Base-by-base conservation (phyloP, 2,113 vertebrate genomes). In the Pangasianodon gigas region DNA sequence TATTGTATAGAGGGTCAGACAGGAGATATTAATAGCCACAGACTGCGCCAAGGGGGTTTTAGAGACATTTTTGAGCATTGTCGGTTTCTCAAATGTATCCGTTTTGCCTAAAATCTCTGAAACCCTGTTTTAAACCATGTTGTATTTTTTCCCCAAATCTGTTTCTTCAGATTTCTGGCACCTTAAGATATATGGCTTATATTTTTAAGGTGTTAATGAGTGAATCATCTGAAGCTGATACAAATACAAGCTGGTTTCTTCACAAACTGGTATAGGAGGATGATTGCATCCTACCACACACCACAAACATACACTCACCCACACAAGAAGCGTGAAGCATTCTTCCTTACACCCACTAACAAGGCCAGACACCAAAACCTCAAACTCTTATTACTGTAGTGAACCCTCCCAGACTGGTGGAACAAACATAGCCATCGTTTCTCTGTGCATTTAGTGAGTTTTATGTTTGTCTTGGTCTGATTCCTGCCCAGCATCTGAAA, bases 11-110 rank as follows among this genome's bases (percentile, higher is more conserved):
- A 92, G 89, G 87, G 86, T 84, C 67, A 88, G 90, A 90, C n/a
- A 48, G 79, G 79, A 41, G 85, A 37, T 86, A 96, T 94, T 95
- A 95, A 95, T 95, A 96, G 93, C 87, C 48, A 24, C 71, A n/a
- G 37, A 32, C 54, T 71, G 54, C 29, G 26, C 58, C 41, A 46
- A 75, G 16, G 41, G 52, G 29, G 14, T 48, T 85, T 85, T 58
- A 77, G 52, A 48, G 46, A 13, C 54, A 41, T 81, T 54, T 14
- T 82, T 88, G 21, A n/a, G 24, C 32, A 46, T 24, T 65, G 1
- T 8, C 0, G 32, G 21, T 37, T 75, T 87, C 24, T 16, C 2
- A 26, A 56, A 41, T 7, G 79, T 44, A 69, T 16, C 48, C 18
- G 0, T 51, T 48, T 69, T 18, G 16, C 56, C 10, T 19, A 37